A percentile compares a stretch with the other conserved stretches of the same genome.
Conservation (phyloP, 1,140 invertebrate species). For the Microvelia longipes region DNA sequence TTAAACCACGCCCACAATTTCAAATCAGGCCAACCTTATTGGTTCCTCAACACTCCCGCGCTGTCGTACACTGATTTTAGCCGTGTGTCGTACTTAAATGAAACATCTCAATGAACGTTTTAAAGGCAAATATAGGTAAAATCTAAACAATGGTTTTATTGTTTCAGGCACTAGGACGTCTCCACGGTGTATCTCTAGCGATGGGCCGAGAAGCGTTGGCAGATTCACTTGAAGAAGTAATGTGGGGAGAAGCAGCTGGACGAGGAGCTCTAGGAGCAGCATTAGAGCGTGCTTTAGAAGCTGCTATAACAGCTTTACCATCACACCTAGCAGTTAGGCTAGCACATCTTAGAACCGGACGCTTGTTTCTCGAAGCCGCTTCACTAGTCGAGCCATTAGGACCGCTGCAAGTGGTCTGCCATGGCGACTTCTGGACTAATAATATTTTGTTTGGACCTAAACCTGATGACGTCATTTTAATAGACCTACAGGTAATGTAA, state of each 20-base stretch:
- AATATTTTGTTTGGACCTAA: conserved; percentile 34
- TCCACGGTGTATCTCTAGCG: conserved; percentile 37
- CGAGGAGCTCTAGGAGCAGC: conserved; percentile 22
- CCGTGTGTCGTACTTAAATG: too few species aligned
- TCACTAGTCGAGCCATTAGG: conserved; percentile 12
- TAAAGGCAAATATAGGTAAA: too few species aligned
- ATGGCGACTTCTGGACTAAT: conserved; percentile 39
- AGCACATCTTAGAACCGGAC: conserved; percentile 4
- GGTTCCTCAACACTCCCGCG: too few species aligned
- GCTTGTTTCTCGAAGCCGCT: conserved; percentile 13
- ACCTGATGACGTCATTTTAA: conserved; percentile 24
- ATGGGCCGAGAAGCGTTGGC: conserved; percentile 24
- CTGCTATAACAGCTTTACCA: conserved; percentile 13
- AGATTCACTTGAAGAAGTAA: conserved; percentile 5
- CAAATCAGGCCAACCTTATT: too few species aligned
- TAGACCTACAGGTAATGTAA: conserved; percentile 30
- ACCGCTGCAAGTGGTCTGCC: conserved; percentile 22
- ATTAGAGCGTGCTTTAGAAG: conserved; percentile 23
- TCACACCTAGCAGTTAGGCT: conserved; percentile 12
- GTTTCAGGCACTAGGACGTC: conserved; percentile 33
- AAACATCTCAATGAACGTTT: too few species aligned
- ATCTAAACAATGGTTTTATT: too few species aligned
- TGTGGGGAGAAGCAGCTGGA: conserved; percentile 20
- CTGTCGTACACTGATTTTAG: too few species aligned
- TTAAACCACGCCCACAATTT: too few species aligned